These are phyloP conservation scores for Staurois parvus DNA, from an alignment of 2,797 vertebrate species.

Conservation along the genomic window DNA sequence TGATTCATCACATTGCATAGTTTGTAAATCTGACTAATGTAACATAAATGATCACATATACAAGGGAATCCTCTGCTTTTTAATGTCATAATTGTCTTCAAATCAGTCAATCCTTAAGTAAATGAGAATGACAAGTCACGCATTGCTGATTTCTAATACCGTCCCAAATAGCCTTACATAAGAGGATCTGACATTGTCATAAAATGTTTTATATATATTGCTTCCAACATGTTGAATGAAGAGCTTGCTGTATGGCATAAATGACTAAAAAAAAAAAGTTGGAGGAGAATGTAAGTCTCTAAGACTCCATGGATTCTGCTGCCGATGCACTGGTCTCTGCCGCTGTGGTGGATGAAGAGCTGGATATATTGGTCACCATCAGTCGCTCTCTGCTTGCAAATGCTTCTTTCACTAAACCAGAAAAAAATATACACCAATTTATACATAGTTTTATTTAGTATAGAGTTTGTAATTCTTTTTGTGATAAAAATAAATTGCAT, in stretches of 20 bases:
- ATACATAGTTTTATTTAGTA: too few species aligned
- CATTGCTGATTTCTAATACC: too few species aligned
- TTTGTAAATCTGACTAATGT: too few species aligned
- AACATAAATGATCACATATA: too few species aligned
- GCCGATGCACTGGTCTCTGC: neutral
- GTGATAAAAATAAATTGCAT: too few species aligned
- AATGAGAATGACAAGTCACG: neutral
- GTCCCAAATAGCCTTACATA: neutral
- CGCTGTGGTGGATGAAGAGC: slow-evolving; percentile 61
- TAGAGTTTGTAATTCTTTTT: too few species aligned
- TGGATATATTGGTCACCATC: slow-evolving; percentile 72
- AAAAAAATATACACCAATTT: slow-evolving; percentile 4
- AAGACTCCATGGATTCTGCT: slow-evolving; percentile 34
- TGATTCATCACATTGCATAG: too few species aligned
- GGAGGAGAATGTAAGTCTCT: neutral
- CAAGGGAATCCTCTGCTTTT: too few species aligned
- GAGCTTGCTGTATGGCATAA: neutral
- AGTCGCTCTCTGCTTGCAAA: slow-evolving; percentile 88
- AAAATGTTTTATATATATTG: neutral
- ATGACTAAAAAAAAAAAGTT: neutral
- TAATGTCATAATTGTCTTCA: neutral
- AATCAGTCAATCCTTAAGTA: neutral
- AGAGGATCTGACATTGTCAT: neutral
- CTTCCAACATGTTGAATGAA: neutral
- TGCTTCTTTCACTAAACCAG: slow-evolving; percentile 84